These are phyloP conservation scores for Phalacrocorax pelagicus DNA, from an alignment of 2,113 vertebrate species.

Conservation along the genomic window DNA sequence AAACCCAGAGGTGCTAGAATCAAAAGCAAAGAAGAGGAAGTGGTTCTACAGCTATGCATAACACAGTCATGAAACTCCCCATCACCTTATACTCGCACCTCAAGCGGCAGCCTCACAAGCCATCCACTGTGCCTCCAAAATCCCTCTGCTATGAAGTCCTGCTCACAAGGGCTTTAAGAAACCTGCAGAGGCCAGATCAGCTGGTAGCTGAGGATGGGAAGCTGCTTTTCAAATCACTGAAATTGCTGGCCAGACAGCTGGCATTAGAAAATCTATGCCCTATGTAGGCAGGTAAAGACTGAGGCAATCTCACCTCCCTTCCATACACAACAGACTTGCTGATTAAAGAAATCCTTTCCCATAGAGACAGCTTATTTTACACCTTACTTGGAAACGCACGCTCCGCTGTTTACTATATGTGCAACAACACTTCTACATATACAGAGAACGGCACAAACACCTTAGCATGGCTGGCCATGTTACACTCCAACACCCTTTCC, in stretches of 20 bases:
- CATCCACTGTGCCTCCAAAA: no score
- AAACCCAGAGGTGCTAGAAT: background rate
- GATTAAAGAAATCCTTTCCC: background rate
- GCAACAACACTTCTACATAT: background rate
- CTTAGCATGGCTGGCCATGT: background rate
- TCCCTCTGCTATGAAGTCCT: background rate
- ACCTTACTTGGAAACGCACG: background rate
- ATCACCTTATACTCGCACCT: background rate
- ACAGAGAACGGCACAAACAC: background rate
- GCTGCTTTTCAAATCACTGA: background rate
- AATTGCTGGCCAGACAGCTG: background rate
- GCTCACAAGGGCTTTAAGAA: background rate
- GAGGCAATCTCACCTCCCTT: background rate
- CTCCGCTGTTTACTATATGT: background rate
- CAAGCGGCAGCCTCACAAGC: background rate
- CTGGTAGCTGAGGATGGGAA: accelerated
- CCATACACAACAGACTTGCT: background rate
- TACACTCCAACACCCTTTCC: background rate
- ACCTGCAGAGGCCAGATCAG: background rate
- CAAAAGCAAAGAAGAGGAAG: background rate
- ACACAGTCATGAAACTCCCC: background rate
- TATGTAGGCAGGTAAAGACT: background rate
- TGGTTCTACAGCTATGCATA: background rate
- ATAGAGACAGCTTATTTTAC: background rate
- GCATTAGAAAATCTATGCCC: background rate